Percentiles rank a stretch among this genome's conserved stretches.
Conservation (phyloP, 64 coral and sea anemone genomes). For the Montipora cactus region DNA sequence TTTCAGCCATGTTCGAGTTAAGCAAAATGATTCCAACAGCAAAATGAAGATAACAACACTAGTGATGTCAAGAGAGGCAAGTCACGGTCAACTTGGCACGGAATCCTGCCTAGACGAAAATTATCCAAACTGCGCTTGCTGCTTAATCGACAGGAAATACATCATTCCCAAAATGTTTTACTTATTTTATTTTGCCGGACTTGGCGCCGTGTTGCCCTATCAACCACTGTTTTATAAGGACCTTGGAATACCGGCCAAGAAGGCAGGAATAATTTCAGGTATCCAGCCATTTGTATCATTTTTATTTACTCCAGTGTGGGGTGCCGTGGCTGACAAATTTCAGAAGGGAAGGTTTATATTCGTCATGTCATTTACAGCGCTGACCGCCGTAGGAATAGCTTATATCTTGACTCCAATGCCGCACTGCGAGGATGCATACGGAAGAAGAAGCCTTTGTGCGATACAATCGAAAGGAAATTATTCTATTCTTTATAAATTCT, state of each 20-base stretch:
- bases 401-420: slow-evolving; percentile 55
- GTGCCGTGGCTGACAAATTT: slow-evolving; percentile 60
- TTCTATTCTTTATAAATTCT: slow-evolving; percentile 9
- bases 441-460: background rate
- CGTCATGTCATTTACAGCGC: slow-evolving; percentile 52
- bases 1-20: background rate
- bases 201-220: slow-evolving; percentile 71
- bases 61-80: background rate
- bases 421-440: background rate
- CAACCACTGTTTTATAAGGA: slow-evolving; percentile 73
- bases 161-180: slow-evolving; percentile 53
- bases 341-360: slow-evolving; percentile 58
- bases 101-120: background rate
- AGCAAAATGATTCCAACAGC: background rate
- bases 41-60: background rate
- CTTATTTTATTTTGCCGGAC: slow-evolving; percentile 76
- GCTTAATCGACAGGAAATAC: slow-evolving; percentile 9
- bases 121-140: background rate
- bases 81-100: background rate
- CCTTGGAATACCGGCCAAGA: slow-evolving; percentile 48
- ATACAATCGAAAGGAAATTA: background rate
- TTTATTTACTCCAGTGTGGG: slow-evolving; percentile 68
- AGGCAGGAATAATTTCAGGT: slow-evolving; percentile 73
- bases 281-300: slow-evolving; percentile 74
- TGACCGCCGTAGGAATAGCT: slow-evolving; percentile 28